These are phyloP conservation scores for Cybosia mesomella DNA, from an alignment of 2,888 invertebrate genomes.

Conservation along the genomic window DNA sequence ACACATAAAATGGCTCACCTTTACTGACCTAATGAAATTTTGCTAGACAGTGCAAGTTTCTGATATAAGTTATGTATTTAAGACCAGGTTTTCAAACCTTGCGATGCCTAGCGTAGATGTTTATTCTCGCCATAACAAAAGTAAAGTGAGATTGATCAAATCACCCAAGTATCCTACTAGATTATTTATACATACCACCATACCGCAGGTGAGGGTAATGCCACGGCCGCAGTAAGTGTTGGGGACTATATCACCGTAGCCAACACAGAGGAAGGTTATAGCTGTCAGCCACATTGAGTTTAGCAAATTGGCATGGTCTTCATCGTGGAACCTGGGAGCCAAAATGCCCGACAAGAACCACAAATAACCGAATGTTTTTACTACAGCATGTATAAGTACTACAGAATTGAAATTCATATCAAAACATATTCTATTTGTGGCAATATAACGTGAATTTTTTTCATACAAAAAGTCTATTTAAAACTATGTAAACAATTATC, in stretches of 20 bases:
- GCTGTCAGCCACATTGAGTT: slow-evolving; percentile 99
- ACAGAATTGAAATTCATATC: slow-evolving; percentile 35
- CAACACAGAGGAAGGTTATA: slow-evolving; percentile 99
- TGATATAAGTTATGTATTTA: slow-evolving; percentile 17
- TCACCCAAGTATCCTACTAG: slow-evolving; percentile 75
- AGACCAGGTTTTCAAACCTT: slow-evolving; percentile 54
- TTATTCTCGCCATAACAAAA: slow-evolving; percentile 53
- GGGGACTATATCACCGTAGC: slow-evolving; percentile 99
- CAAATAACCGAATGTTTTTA: slow-evolving; percentile 76
- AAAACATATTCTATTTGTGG: slow-evolving; percentile 34
- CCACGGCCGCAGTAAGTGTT: slow-evolving; percentile 99
- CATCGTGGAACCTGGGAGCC: slow-evolving; percentile 97
- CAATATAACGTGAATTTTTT: slow-evolving; percentile 30
- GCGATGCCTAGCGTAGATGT: slow-evolving; percentile 67
- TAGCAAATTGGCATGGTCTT: slow-evolving; percentile 99
- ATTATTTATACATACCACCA: slow-evolving; percentile 95
- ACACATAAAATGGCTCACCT: slow-evolving; percentile 87
- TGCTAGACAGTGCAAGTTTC: slow-evolving; percentile 74
- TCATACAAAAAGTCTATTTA: slow-evolving; percentile 21
- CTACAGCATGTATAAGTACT: slow-evolving; percentile 49
- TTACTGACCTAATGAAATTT: slow-evolving; percentile 72
- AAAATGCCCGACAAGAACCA: slow-evolving; percentile 86
- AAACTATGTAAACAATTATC: slow-evolving; percentile 32
- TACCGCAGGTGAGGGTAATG: slow-evolving; percentile 99
- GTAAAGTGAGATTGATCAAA: slow-evolving; percentile 56